Conservation (phyloP, 2,888 invertebrate genomes). For the Leptinotarsa juncta region DNA sequence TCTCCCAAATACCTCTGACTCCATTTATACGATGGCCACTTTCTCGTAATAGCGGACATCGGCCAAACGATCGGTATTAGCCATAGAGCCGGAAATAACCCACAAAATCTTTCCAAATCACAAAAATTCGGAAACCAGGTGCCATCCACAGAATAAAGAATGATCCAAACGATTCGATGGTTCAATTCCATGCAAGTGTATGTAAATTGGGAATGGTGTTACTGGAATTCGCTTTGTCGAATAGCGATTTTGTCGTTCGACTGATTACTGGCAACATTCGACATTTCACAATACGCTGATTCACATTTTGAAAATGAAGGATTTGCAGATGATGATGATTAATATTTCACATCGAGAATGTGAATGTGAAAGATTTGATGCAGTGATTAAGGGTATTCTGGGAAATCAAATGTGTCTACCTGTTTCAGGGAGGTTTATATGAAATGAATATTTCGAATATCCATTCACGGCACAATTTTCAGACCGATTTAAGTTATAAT, state of each 20-base stretch:
- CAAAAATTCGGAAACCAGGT: slow-evolving; percentile 2
- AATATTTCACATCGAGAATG: too few species aligned
- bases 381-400: too few species aligned
- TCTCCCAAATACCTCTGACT: background rate
- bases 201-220: background rate
- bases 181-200: background rate
- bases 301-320: background rate
- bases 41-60: background rate
- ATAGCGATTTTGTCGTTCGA: background rate
- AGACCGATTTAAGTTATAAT: too few species aligned
- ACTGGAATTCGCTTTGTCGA: background rate
- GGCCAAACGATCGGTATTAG: background rate
- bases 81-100: background rate
- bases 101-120: background rate
- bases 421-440: too few species aligned
- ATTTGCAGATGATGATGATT: background rate
- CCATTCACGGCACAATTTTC: too few species aligned
- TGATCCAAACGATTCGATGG: background rate
- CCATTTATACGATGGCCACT: slow-evolving; percentile 1
- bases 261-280: background rate
- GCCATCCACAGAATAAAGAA: background rate
- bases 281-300: background rate
- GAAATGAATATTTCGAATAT: too few species aligned
- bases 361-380: too few species aligned
- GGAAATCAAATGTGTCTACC: too few species aligned